phyloP scores from a whole-genome alignment of 35 echinoderm and acorn worm species.

The Heliocidaris erythrogramma region DNA sequence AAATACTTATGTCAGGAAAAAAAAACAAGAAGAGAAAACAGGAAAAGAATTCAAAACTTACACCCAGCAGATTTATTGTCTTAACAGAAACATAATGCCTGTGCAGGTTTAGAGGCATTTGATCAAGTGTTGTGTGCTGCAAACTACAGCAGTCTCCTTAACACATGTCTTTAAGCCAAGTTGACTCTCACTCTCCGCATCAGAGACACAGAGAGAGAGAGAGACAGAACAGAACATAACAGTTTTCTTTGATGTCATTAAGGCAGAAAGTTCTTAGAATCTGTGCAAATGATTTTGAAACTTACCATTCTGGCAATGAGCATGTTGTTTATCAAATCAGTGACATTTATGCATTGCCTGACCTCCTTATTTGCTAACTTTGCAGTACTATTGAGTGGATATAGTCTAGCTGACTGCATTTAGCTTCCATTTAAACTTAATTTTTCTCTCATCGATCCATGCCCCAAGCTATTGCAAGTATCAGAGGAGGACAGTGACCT shows the following conservation, averaged over 20 bases:
- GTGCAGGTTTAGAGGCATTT: not conserved
- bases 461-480: not conserved
- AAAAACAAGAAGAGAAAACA: not conserved
- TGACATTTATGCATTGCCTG: not conserved
- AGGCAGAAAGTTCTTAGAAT: not conserved
- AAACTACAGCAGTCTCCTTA: not conserved
- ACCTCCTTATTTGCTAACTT: conserved; percentile 10
- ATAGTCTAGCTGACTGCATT: not conserved
- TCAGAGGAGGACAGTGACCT: not conserved
- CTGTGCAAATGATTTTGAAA: not conserved
- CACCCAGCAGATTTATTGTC: not conserved
- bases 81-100: not conserved
- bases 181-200: too few relatives aligned
- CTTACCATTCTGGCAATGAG: not conserved
- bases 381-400: not conserved
- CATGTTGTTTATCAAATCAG: not conserved
- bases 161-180: too few relatives aligned
- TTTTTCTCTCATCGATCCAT: not conserved
- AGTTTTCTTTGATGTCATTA: not conserved
- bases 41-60: too few relatives aligned
- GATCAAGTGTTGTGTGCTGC: not conserved
- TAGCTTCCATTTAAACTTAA: conserved; percentile 11
- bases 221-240: not conserved
- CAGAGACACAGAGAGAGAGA: not conserved
- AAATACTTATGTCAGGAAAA: too few relatives aligned